A percentile compares a stretch with the other conserved stretches of the same genome.
phyloP scores from a whole-genome alignment of 2,797 vertebrate genomes.

The Liparis tanakae region DNA sequence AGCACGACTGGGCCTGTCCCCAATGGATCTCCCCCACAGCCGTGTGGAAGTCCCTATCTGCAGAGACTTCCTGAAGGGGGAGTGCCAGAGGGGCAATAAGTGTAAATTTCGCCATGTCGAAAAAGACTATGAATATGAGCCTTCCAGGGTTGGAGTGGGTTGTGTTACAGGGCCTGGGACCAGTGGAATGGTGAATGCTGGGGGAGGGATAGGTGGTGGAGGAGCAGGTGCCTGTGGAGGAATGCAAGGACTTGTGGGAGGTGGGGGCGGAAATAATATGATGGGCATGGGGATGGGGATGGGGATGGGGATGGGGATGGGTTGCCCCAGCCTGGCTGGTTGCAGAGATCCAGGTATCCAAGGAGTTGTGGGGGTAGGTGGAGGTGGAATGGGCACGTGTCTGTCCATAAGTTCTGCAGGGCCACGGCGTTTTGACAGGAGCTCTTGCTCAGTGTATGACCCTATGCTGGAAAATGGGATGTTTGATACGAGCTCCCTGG shows the following conservation, averaged over 20 bases:
- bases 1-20: constrained; percentile 90
- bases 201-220: constrained; percentile 65
- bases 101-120: constrained; percentile 96
- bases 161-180: constrained; percentile 76
- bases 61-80: constrained; percentile 94
- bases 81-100: constrained; percentile 94
- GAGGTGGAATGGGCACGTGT: constrained; percentile 76
- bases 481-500: constrained; percentile 84
- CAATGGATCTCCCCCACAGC: constrained; percentile 92
- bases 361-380: constrained; percentile 74
- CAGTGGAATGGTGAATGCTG: constrained; percentile 77
- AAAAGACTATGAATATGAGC: constrained; percentile 91
- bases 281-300: constrained; percentile 84
- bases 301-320: constrained; percentile 82
- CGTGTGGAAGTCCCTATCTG: constrained; percentile 96
- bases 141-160: constrained; percentile 74
- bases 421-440: constrained; percentile 82
- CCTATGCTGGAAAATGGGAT: constrained; percentile 84
- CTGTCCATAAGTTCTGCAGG: constrained; percentile 73
- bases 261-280: constrained; percentile 72
- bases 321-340: constrained; percentile 79
- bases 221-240: constrained; percentile 72
- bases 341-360: constrained; percentile 82
- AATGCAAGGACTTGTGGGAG: constrained; percentile 82
- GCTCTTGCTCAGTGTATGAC: constrained; percentile 86